Evolutionary conservation across 1,140 invertebrate species (phyloP), one percentile per base, ranked within the genome.

Genomic region (Ceratosolen fusciceps): DNA sequence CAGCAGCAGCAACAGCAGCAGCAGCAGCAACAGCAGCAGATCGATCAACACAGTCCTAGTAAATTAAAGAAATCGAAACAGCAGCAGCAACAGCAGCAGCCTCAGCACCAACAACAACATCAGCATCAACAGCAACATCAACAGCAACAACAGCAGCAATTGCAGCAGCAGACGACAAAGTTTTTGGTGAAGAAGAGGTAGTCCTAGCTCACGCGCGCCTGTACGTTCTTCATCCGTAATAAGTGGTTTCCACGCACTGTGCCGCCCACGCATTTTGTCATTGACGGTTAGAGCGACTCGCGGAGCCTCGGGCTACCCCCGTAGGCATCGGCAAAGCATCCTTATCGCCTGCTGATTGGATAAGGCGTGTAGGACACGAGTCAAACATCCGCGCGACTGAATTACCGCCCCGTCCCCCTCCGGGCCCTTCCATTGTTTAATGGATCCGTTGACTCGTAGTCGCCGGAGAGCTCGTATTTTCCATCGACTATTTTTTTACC

Each of bases 171-270:
- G 31, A 21, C 39, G 8, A 77, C 85, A 71, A 90, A 90, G 70
- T 85, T 86, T 19, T 68, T 86, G 10, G 84, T 83, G 10, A 90
- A 90, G 85, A 90, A 89, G 79, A 90, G 90, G 88, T 90, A 90
- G 90, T 90, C 88, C 81, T 89, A 90, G 88, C 87, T 85, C 65
- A 43, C 72, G 39, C 49, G 75, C 58, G 26, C 58, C 52, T 83
- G 81, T 82, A 83, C 62, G 81, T 82, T 82, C 71, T 54, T 79
- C 80, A 70, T 80, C 49, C 70, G 54, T 56, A 60, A 52, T 9
- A 71, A 62, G 34, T 29, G 21, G 37, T 65, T 74, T 31, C 58
- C 54, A 52, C 56, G 54, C 58, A 34, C n/a, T n/a, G 43, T 43
- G 49, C 26, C 75, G 21, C 9, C 67, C 21, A 24, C 43, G 39